Conservation (phyloP, 2,797 vertebrate genomes). For the Leptatherina wallacei region DNA sequence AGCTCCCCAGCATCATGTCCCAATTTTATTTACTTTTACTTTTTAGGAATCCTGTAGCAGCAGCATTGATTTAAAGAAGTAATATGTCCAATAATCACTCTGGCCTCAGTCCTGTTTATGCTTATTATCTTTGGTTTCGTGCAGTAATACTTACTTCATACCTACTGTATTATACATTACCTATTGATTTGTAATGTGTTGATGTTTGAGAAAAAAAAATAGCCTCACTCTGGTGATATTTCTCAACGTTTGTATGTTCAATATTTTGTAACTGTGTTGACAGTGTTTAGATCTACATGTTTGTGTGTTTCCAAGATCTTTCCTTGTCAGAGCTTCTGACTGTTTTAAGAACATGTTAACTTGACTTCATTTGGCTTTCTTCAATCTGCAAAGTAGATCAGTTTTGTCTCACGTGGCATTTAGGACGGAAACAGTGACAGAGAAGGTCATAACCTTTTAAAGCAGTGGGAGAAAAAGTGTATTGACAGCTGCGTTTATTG, state of each 20-base stretch:
- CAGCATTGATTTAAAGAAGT: background rate
- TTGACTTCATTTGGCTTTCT: slow-evolving; percentile 67
- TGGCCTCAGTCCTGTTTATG: background rate
- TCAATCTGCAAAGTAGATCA: slow-evolving; percentile 66
- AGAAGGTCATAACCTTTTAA: slow-evolving; percentile 55
- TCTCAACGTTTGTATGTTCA: slow-evolving; percentile 5
- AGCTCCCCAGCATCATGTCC: background rate
- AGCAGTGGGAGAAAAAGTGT: slow-evolving; percentile 57
- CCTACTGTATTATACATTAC: background rate
- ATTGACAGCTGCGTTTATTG: slow-evolving; percentile 64
- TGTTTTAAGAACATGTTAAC: slow-evolving; percentile 62
- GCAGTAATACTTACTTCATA: background rate
- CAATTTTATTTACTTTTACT: background rate
- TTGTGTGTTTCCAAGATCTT: slow-evolving; percentile 33
- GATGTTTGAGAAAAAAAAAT: background rate
- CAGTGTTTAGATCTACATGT: background rate
- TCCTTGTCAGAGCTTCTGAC: slow-evolving; percentile 55
- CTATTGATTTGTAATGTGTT: background rate
- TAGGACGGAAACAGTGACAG: slow-evolving; percentile 53
- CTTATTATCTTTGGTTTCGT: background rate
- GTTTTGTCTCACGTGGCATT: slow-evolving; percentile 73
- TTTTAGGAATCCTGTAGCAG: slow-evolving; percentile 2
- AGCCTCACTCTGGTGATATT: background rate
- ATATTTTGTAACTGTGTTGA: background rate
- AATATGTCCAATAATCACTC: background rate